Evolutionary conservation across 2,113 vertebrate species (phyloP).

Genomic region (Chunga burmeisteri): DNA sequence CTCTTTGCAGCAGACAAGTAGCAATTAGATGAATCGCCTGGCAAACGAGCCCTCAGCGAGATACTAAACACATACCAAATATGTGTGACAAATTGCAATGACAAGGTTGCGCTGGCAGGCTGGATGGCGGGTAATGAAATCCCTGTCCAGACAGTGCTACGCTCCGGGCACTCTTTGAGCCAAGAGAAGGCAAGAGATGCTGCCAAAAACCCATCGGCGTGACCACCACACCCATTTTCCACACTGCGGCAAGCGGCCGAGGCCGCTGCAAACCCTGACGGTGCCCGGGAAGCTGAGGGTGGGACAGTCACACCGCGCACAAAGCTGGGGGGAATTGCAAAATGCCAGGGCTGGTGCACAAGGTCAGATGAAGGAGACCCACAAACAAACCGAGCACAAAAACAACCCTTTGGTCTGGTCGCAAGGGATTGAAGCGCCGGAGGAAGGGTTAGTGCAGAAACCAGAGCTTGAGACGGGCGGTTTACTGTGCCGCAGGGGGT

Average conservation of each 20-base stretch:
- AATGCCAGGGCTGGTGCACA: neutral
- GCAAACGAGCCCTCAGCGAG: neutral
- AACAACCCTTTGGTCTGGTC: rapidly evolving
- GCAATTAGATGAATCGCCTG: neutral
- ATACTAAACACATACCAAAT: neutral
- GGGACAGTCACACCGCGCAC: rapidly evolving
- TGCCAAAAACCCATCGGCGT: neutral
- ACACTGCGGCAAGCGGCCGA: neutral
- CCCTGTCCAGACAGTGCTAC: neutral
- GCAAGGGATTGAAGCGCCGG: neutral
- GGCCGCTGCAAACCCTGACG: rapidly evolving
- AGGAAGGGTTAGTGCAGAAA: neutral
- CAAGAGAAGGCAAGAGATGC: neutral
- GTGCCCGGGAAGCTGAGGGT: neutral
- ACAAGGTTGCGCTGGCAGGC: neutral
- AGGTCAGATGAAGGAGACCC: neutral
- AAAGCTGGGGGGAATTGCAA: neutral
- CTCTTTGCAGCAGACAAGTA: neutral
- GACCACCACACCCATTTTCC: neutral
- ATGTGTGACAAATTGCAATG: constrained; percentile 24
- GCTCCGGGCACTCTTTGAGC: neutral
- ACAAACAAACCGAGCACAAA: neutral
- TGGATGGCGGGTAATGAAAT: neutral
- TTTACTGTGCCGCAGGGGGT: rapidly evolving
- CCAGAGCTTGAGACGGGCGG: neutral